Evolutionary conservation across 2,113 vertebrate species (phyloP), one percentile per base, ranked within the genome.

Genomic region (Caranx melampygus): DNA sequence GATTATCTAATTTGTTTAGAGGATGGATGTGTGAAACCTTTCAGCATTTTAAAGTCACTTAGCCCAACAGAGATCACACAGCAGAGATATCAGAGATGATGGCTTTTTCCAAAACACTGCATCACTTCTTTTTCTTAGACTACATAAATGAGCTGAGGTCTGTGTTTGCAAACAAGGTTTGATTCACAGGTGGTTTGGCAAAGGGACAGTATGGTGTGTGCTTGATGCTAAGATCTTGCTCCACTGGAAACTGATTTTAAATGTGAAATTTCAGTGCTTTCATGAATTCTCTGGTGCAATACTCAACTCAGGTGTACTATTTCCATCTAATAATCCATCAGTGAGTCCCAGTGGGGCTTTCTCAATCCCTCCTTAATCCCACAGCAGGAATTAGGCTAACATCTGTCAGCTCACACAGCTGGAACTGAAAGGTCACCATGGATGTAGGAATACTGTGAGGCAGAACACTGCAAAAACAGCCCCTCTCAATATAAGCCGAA

Each of bases 371-470:
- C 65, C 33, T 35, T 78, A 74, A 77, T 72, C 86, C 57, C 78
- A 37, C 86, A 76, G 81, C 71, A 58, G 67, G 80, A 70, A 52
- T n/a, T 44, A 40, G 40, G 59, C 78, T 61, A 49, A 81, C 78
- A 84, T 75, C 74, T 78, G 64, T 63, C 64, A 55, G 61, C 51
- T 44, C 51, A 67, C 84, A 60, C 85, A 85, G 85, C 79, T 87
- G 69, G 84, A 75, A 67, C 37, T 69, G 58, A 83, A 85, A 89
- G 86, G 88, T 88, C 78, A 80, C 55, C 67, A 66, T 60, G 81
- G 75, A 83, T 70, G 37, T 31, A 51, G 60, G 57, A 37, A 52
- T 63, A 62, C 72, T 21, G 42, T 9, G 58, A 26, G 52, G 66
- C 2, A 70, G 26, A 26, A 26, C 26, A 26, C 26, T 26, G 26